phyloP scores from a whole-genome alignment of 2,888 invertebrate species.

The Adela reaumurella region DNA sequence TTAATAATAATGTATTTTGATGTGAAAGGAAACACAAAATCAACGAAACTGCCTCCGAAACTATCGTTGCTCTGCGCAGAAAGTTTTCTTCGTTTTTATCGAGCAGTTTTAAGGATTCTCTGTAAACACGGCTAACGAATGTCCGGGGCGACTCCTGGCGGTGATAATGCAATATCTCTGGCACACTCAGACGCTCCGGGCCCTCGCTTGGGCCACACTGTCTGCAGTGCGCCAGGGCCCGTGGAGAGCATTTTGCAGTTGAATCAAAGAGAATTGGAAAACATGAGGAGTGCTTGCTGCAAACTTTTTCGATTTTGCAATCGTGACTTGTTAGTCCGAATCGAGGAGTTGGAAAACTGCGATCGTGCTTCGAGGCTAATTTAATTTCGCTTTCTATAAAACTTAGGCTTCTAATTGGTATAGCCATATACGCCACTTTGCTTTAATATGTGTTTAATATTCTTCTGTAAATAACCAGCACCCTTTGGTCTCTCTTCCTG shows the following conservation, averaged over 20 bases:
- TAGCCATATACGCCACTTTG: too few species aligned
- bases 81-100: neutral
- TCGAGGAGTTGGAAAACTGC: neutral
- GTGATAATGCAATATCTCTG: slow-evolving; percentile 14
- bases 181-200: neutral
- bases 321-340: neutral
- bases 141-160: slow-evolving; percentile 11
- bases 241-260: neutral
- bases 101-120: neutral
- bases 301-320: neutral
- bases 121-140: slow-evolving; percentile 15
- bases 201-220: neutral
- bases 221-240: neutral
- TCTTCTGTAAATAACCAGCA: too few species aligned
- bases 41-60: too few species aligned
- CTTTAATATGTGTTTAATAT: too few species aligned
- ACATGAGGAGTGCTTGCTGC: neutral
- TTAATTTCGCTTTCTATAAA: too few species aligned
- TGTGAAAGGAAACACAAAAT: too few species aligned
- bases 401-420: too few species aligned
- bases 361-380: too few species aligned
- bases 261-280: neutral
- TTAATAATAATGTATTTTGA: too few species aligned
- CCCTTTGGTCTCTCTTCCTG: too few species aligned
- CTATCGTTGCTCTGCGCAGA: neutral